Percentiles rank a stretch among this genome's conserved stretches.
Evolutionary conservation across 64 coral and sea anemone genomes (phyloP).

Genomic region (Porites lutea): DNA sequence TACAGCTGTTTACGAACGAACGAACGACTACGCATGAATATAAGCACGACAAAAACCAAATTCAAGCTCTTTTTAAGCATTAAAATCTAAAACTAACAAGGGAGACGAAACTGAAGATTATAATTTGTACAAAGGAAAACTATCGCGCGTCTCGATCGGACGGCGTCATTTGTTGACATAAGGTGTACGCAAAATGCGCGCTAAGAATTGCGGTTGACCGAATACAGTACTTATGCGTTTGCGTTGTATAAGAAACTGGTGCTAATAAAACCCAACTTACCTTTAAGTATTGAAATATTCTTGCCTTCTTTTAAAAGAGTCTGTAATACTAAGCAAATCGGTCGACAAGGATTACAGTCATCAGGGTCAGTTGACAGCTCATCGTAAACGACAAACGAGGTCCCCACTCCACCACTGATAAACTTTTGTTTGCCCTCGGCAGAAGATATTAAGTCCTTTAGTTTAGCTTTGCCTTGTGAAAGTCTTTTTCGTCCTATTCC

Average conservation of each 20-base stretch:
- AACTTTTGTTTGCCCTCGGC: conserved; percentile 94
- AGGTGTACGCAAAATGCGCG: not conserved
- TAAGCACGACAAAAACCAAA: not conserved
- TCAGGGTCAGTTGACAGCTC: conserved; percentile 67
- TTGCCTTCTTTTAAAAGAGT: conserved; percentile 97
- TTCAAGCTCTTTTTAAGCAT: too few species aligned
- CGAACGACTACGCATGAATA: not conserved
- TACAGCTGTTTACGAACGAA: not conserved
- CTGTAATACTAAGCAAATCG: conserved; percentile 90
- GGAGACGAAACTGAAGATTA: not conserved
- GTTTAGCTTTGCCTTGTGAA: conserved; percentile 94
- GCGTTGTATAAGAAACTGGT: not conserved
- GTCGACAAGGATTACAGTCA: conserved; percentile 67
- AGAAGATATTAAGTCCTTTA: conserved; percentile 97
- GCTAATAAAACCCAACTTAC: conserved; percentile 45
- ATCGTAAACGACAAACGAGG: conserved; percentile 93
- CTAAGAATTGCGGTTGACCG: not conserved
- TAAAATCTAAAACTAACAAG: not conserved
- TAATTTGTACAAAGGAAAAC: not conserved
- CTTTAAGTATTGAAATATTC: conserved; percentile 93
- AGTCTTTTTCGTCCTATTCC: conserved; percentile 88
- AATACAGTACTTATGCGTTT: not conserved
- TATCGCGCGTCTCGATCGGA: not conserved
- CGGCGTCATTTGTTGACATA: conserved; percentile 23
- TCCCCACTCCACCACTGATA: conserved; percentile 69